Base-by-base conservation (phyloP, 2,113 vertebrate species). In the Zosterops hypoxanthus region DNA sequence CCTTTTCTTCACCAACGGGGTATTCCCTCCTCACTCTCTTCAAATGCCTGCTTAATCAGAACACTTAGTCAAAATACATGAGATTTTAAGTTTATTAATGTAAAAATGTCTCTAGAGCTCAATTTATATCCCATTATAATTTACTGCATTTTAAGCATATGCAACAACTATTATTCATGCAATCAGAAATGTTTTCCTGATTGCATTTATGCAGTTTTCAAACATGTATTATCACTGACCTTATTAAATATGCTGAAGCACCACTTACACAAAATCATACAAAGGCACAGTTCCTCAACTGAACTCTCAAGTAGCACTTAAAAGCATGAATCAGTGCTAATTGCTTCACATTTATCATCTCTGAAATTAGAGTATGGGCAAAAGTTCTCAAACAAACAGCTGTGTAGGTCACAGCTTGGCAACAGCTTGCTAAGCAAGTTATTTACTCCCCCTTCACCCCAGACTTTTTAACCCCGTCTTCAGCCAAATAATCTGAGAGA, bases 131-230 rank as follows among this genome's bases (percentile, higher is more conserved):
- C 88, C 91, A 97, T 87, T 90, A 95, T 81, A 97, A 97, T 95
- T 98, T 95, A 82, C 87, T 95, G 78, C 83, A 90, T 97, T 97
- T 98, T 96, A 97, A 97, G 81, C 88, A 94, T 82, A 73, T 80
- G 94, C 83, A 97, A 85, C 91, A 97, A 96, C 97, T 97, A 95
- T 97, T 98, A 96, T 97, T 98, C 97, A 97, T 94, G 97, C 96
- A 98, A 98, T 98, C 97, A 97, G 97, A 96, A 97, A 96, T 98
- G 96, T 98, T 98, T 98, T 96, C 95, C 92, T 96, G 92, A 96
- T 95, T 97, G 90, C 96, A 96, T 96, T 97, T 96, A 97, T 33
- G 91, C 87, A 97, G 97, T 97, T 98, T 98, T 97, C 97, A 98
- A 98, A 98, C 97, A 98, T 64, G 86, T 56, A 96, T 96, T 97